phyloP scores from a whole-genome alignment of 2,113 vertebrate genomes.

The Propithecus coquereli region DNA sequence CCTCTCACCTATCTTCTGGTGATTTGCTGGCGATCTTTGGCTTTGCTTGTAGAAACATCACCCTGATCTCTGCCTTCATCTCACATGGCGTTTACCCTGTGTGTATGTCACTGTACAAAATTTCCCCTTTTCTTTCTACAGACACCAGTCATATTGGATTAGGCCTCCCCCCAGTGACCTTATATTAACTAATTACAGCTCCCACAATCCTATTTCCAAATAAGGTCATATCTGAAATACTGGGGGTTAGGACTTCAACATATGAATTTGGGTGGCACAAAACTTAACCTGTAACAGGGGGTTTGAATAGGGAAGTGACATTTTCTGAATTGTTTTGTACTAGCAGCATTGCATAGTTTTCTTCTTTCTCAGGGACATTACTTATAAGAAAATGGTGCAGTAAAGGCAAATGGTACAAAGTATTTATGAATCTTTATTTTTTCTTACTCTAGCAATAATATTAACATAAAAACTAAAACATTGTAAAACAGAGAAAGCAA shows the following conservation, averaged over 20 bases:
- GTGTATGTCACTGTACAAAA: not conserved
- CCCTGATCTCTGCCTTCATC: not conserved
- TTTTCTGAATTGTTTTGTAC: not conserved
- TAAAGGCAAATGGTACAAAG: not conserved
- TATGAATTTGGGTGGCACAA: not conserved
- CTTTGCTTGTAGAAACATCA: not conserved
- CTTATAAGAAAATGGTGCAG: not conserved
- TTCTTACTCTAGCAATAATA: not conserved
- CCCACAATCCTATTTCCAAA: not conserved
- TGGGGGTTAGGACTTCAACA: not conserved
- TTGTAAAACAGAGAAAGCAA: not conserved
- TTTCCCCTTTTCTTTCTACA: not conserved
- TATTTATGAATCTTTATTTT: slow-evolving; percentile 3
- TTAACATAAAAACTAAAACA: not conserved
- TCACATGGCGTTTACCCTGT: not conserved
- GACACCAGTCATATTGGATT: not conserved
- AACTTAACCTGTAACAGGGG: not conserved
- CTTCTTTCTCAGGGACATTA: not conserved
- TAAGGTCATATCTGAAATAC: not conserved
- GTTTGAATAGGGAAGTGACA: not conserved
- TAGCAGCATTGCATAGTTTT: not conserved
- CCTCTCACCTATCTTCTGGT: not conserved
- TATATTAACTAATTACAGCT: not conserved
- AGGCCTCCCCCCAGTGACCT: not conserved
- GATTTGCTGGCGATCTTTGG: too few relatives aligned